Evolutionary conservation across 2,888 invertebrate species (phyloP), one percentile per base, ranked within the genome.

Genomic region (Xestia sexstrigata): DNA sequence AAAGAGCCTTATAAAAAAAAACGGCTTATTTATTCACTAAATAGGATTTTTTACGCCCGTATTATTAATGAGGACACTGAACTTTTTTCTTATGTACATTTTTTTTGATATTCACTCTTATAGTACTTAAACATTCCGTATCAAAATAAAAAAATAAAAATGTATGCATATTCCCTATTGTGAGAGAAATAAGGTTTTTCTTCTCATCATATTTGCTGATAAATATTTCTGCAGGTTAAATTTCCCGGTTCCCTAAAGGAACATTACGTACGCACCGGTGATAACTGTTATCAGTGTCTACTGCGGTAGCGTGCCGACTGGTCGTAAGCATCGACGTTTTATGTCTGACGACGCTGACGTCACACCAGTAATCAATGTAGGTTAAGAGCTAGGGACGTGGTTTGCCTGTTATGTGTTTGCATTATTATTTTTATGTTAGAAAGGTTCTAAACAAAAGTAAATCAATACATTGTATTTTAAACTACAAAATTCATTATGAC

Each of bases 321-420:
- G 20, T 20, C 55, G 55, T 42, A 35, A n/a, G 45, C 55, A 30
- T 60, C 58, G 47, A 75, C 47, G 26, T 45, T 52, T 62, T 5
- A 77, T n/a, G 45, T 45, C 11, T 62, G 20, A 62, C 30, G 62
- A 35, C n/a, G 26, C 13, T 69, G 71, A 83, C 81, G 63, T 79
- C 63, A 66, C n/a, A 30, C 30, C 35, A 9, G 52, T 68, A 20
- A 68, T 71, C 78, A 58, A 52, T 65, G 42, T 69, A 83, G 79
- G 5, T 26, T 26, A 49, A 65, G 78, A 79, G 78, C 42, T 11
- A 47, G 62, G n/a, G 26, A n/a, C 9, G 42, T 42, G 65, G n/a
- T 26, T 42, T 65, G 65, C 9, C n/a, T 63, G 5, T 26, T 42
- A 17, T n/a, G 47, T 66, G 13, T 63, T 63, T 7, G n/a, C 0